Evolutionary conservation across 1,140 invertebrate genomes (phyloP), one percentile per base, ranked within the genome.

Genomic region (Drosophila tristis): DNA sequence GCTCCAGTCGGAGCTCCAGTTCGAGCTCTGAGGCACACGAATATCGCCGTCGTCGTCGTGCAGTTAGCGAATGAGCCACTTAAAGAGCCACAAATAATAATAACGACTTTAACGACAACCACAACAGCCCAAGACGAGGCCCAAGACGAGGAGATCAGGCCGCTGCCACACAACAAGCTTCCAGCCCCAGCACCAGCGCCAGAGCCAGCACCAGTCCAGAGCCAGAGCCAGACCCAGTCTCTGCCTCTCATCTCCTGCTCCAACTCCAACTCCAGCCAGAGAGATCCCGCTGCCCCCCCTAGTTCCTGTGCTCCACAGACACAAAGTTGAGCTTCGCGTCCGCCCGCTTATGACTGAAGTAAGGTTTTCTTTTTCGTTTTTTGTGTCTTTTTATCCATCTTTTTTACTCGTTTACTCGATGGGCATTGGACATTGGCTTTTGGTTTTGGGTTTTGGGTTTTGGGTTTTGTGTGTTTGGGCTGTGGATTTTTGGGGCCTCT

Each of bases 21-120:
- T 63, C 9, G n/a, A 47, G 50, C 53, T 68, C 43, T 50, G 63
- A 62, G 78, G 84, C 82, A 82, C 82, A 89, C 82, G 84, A 87
- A 89, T 89, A 87, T 87, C 82, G 82, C 82, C 84, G 67, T 70
- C 74, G 72, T 82, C 84, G 75, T 89, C 82, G 82, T 87, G 82
- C 82, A 87, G 84, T 87, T 89, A 87, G 84, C 84, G 84, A 87
- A 89, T 87, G 84, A 84, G 84, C 84, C 84, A 87, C 84, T 87
- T 87, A 87, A 87, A 87, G 84, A 89, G 84, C 84, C 84, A 87
- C 84, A 87, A 87, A 87, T 87, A 87, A 87, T 87, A 87, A 89
- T 89, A 87, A 87, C 84, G 79, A 87, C 84, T 87, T 89, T 89
- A 87, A 87, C 84, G 84, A 87, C 84, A 86, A 86, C 78, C 60